Evolutionary conservation across 2,797 vertebrate species (phyloP), one percentile per base, ranked within the genome.

Genomic region (Sebastes ruberrimus): DNA sequence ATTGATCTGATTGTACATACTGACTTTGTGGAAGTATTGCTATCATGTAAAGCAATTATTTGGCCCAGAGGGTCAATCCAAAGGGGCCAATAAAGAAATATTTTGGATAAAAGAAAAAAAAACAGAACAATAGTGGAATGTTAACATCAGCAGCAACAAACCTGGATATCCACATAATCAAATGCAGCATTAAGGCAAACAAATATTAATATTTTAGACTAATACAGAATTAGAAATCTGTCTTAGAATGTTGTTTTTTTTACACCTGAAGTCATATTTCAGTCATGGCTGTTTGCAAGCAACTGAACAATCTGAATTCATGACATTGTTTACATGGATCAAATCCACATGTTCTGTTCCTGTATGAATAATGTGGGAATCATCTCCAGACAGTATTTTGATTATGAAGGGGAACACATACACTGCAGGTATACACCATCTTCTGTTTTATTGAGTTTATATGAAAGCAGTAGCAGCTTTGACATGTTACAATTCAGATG

Each of bases 1-100:
- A 56, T 27, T 65, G 7, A 67, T 79, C 27, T 78, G 69, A 79
- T 55, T 76, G 33, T 71, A 80, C 74, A 79, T 9, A 71, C 30
- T 20, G 30, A 33, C 16, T 5, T 59, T 32, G 33, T 64, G 32
- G 22, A 64, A 53, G 32, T 87, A 81, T 76, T 81, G 65, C 71
- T 62, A 2, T 23, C 13, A 57, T 46, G 28, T 80, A 56, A 65
- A 75, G 62, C 62, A 63, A 18, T n/a, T 4, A 3, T 55, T 62
- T 46, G 32, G 3, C 20, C 4, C 18, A 60, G 32, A 33, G 49
- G 33, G 18, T 3, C 16, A 16, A 28, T 76, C 30, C 32, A 63
- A 30, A 32, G 20, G 49, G 63, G 28, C 33, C 18, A 28, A 18
- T 32, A 33, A 16, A 57, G 25, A 35, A 42, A 64, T 2, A 49